Evolutionary conservation across 23 tunicate species (phyloP), one percentile per base, ranked within the genome.

Genomic region (Halocynthia aurantium): DNA sequence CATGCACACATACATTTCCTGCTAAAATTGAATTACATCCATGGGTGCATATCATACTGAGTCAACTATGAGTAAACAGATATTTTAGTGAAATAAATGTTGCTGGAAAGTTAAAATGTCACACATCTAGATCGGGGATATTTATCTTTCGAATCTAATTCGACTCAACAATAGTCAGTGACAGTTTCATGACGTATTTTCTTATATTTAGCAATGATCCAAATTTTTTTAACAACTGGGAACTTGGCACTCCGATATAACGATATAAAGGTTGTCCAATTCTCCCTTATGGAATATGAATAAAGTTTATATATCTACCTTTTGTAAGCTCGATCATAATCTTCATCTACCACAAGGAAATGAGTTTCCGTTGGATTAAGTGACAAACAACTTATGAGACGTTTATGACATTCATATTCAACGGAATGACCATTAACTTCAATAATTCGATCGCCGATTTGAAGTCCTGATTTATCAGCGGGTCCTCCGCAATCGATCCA

Each of bases 401-500:
- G 77, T 55, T 89, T 81, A 55, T 96, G 96, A 7, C 89, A 21
- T 65, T 89, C 99, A 50, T 96, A 96, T 68, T 96, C 99, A 0
- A 96, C 96, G 51, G 94, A 91, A 10, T 78, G 83, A 11, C 99
- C 99, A 72, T 96, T 96, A 31, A 96, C 87, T 86, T 96, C 99
- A 22, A 96, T 84, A 31, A 96, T 85, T 10, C 99, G 85, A 76
- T 96, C 99, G 7, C 99, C 99, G 58, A 96, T 96, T 44, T 96
- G 62, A 50, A 96, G 62, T 10, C 99, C 99, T 6, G 99, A 96
- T 51, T 96, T 57, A 57, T 96, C 99, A 0, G 99, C 99, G 17
- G 99, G 97, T 8, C 99, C 99, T 31, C 99, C 99, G 65, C 96
- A 86, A 71, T 96, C 99, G 4, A 96, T 93, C 99, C 99, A 96